A percentile compares a stretch with the other conserved stretches of the same genome.
Conservation (phyloP, 1,140 invertebrate genomes). For the Macrosteles quadrilineatus region DNA sequence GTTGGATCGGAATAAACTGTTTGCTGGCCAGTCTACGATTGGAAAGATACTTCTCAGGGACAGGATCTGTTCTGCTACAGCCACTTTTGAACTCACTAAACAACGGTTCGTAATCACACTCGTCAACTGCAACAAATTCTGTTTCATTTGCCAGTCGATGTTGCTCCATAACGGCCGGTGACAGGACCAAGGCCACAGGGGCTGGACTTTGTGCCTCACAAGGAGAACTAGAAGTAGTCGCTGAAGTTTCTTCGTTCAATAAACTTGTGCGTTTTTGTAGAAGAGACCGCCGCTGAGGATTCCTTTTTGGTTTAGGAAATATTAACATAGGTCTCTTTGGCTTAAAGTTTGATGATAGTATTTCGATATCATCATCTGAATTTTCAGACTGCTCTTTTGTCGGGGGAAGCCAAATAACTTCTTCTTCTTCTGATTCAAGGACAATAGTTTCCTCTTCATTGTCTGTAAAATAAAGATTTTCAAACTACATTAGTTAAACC, state of each 20-base stretch:
- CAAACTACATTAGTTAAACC: too few relatives aligned
- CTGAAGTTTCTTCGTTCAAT: too few relatives aligned
- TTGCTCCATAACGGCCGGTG: too few relatives aligned
- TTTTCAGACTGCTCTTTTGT: neutral
- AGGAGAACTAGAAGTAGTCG: too few relatives aligned
- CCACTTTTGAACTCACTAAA: neutral
- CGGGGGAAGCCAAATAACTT: neutral
- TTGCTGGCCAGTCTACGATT: too few relatives aligned
- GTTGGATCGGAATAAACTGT: too few relatives aligned
- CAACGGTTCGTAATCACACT: neutral
- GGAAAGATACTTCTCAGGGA: neutral
- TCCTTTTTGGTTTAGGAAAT: constrained; percentile 8
- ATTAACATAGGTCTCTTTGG: neutral
- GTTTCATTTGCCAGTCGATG: neutral
- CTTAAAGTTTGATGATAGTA: neutral
- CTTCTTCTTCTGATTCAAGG: neutral
- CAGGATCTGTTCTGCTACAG: neutral
- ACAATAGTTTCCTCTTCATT: neutral
- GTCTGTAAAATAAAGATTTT: neutral
- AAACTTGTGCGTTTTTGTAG: too few relatives aligned
- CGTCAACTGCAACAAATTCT: neutral
- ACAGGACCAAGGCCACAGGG: too few relatives aligned
- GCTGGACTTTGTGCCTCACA: too few relatives aligned
- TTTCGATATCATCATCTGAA: neutral
- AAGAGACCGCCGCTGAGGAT: neutral